These are phyloP conservation scores for Rhabditoides inermis DNA, from an alignment of 2,888 invertebrate species.

Conservation along the genomic window DNA sequence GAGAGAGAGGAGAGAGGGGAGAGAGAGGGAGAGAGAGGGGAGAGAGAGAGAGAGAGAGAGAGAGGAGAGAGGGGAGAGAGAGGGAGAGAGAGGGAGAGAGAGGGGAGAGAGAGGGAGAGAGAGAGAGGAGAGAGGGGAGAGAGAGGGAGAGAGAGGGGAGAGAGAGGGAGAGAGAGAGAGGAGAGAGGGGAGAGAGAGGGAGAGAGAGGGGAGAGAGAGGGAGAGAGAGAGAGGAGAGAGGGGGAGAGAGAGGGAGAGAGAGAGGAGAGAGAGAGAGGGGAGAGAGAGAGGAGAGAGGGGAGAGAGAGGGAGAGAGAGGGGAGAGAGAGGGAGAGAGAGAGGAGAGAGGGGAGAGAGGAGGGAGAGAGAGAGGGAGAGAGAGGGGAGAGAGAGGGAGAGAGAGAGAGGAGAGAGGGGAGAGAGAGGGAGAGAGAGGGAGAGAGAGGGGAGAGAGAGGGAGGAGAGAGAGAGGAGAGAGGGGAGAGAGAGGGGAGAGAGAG, in stretches of 20 bases:
- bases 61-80: too few species aligned
- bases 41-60: background rate
- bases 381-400: conserved; percentile 13
- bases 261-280: background rate
- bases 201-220: background rate
- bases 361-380: conserved; percentile 1
- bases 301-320: background rate
- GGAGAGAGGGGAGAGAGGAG: background rate
- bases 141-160: background rate
- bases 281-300: background rate
- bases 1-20: background rate
- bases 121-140: background rate
- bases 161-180: background rate
- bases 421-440: background rate
- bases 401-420: conserved; percentile 8
- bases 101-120: background rate
- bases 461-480: conserved; percentile 2
- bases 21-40: background rate
- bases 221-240: background rate
- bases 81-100: background rate
- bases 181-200: background rate
- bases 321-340: background rate
- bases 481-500: background rate
- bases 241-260: background rate
- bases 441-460: background rate